phyloP scores from a whole-genome alignment of 2,888 invertebrate genomes.

The Diogma glabrata region DNA sequence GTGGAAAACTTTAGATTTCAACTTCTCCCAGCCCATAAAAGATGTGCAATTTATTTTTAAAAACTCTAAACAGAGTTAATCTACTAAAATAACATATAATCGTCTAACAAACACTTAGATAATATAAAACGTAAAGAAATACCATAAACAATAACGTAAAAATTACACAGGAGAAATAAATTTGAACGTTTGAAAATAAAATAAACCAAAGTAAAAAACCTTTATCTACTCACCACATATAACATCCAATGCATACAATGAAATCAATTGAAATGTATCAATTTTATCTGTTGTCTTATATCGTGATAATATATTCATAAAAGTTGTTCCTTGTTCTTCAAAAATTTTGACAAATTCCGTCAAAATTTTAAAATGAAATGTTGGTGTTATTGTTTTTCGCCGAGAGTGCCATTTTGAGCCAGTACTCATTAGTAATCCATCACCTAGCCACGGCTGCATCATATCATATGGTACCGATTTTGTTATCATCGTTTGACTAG shows the following conservation, averaged over 20 bases:
- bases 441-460: slow-evolving; percentile 40
- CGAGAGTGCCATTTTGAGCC: slow-evolving; percentile 46
- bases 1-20: too few relatives aligned
- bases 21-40: too few relatives aligned
- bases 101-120: too few relatives aligned
- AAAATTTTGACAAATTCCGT: slow-evolving; percentile 61
- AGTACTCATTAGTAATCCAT: slow-evolving; percentile 43
- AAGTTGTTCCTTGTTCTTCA: slow-evolving; percentile 45
- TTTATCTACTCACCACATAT: slow-evolving; percentile 46
- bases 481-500: slow-evolving; percentile 31
- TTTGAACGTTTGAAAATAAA: too few relatives aligned
- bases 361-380: slow-evolving; percentile 69
- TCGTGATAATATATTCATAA: slow-evolving; percentile 31
- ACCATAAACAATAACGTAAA: too few relatives aligned
- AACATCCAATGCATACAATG: slow-evolving; percentile 47
- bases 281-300: slow-evolving; percentile 33
- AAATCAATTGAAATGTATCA: slow-evolving; percentile 49
- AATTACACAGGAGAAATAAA: too few relatives aligned
- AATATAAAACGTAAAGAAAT: too few relatives aligned
- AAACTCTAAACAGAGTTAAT: too few relatives aligned
- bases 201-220: too few relatives aligned
- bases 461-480: slow-evolving; percentile 43
- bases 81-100: too few relatives aligned
- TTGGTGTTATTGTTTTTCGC: slow-evolving; percentile 61
- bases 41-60: too few relatives aligned